Conservation (phyloP, 2,113 vertebrate species). For the Gallinago jamesoni region DNA sequence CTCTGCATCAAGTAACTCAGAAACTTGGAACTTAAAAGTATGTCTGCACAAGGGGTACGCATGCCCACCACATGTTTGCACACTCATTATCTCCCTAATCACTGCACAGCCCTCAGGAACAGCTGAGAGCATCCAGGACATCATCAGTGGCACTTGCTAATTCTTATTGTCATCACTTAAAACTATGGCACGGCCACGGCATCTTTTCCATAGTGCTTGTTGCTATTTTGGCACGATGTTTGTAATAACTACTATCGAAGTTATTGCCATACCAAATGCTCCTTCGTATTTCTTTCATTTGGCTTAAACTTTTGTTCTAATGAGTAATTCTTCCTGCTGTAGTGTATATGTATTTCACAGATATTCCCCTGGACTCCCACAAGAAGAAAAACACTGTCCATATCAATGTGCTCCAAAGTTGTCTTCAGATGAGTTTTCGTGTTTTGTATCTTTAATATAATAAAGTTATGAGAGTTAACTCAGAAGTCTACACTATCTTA, state of each 20-base stretch:
- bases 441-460: background rate
- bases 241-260: background rate
- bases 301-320: background rate
- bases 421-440: background rate
- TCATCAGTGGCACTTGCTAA: background rate
- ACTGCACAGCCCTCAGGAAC: background rate
- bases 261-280: background rate
- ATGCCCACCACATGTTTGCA: background rate
- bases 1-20: background rate
- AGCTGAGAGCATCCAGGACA: background rate
- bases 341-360: background rate
- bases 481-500: background rate
- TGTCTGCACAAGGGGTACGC: background rate
- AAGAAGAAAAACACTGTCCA: background rate
- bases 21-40: background rate
- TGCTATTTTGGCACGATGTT: background rate
- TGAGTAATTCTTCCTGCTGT: constrained; percentile 17
- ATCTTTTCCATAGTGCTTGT: background rate
- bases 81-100: background rate
- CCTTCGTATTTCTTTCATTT: background rate
- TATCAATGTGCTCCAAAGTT: background rate
- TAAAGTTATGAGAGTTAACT: background rate
- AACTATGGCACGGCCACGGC: background rate
- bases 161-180: background rate
- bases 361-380: background rate